Conservation (phyloP, 1,140 invertebrate genomes). For the Drosophila auraria region DNA sequence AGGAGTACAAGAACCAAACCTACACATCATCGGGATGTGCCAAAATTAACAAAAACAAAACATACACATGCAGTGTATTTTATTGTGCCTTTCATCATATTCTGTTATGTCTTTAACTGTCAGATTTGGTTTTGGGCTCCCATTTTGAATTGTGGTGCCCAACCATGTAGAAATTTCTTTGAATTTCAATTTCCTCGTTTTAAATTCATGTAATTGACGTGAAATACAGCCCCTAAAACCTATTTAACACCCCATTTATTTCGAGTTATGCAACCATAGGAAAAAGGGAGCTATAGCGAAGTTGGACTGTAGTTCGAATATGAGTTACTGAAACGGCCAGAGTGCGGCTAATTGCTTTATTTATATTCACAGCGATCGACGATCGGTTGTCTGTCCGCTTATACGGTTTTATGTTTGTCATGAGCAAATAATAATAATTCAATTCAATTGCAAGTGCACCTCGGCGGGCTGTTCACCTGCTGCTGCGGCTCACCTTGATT, state of each 20-base stretch:
- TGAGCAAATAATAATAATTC: slow-evolving; percentile 25
- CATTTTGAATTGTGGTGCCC: no score
- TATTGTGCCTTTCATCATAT: neutral
- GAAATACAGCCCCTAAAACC: neutral
- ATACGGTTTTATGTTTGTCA: slow-evolving; percentile 36
- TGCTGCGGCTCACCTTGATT: slow-evolving; percentile 31
- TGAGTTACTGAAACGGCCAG: slow-evolving; percentile 26
- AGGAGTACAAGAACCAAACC: neutral
- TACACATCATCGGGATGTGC: neutral
- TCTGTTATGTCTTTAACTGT: neutral
- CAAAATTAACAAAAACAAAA: neutral
- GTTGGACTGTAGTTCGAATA: slow-evolving; percentile 27
- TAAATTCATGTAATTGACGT: neutral
- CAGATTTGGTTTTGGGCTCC: no score
- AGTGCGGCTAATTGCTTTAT: slow-evolving; percentile 63
- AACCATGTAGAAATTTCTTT: neutral
- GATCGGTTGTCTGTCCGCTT: slow-evolving; percentile 16
- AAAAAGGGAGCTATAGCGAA: slow-evolving; percentile 3
- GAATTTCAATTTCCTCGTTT: neutral
- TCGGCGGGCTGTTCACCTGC: slow-evolving; percentile 29
- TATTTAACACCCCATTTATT: neutral
- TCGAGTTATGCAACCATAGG: neutral
- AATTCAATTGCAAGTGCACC: slow-evolving; percentile 51
- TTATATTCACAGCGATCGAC: slow-evolving; percentile 55
- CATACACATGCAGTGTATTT: neutral